Evolutionary conservation across 2,888 invertebrate species (phyloP).

Genomic region (Metalampra italica): DNA sequence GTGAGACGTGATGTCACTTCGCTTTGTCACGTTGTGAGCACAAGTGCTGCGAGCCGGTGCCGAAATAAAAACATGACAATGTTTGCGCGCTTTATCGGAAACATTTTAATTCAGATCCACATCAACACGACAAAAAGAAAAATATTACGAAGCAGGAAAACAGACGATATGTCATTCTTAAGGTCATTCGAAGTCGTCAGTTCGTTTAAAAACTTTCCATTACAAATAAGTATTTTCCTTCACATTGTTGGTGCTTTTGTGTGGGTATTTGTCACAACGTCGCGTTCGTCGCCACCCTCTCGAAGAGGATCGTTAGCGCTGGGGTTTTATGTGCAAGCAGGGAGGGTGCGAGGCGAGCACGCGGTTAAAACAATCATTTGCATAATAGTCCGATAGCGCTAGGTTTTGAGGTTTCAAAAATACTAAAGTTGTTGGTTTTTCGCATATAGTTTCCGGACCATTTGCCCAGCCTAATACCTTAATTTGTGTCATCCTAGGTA

Average conservation of each 20-base stretch:
- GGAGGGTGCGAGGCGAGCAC: neutral
- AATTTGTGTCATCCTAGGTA: no score
- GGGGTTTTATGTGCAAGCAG: neutral
- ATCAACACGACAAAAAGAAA: constrained; percentile 21
- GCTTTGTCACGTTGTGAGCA: constrained; percentile 53
- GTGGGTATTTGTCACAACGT: neutral
- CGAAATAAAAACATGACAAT: constrained; percentile 60
- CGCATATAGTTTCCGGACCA: no score
- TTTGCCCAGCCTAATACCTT: no score
- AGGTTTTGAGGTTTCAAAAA: no score
- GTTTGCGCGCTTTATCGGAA: constrained; percentile 45
- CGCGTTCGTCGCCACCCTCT: neutral
- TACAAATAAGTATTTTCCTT: neutral
- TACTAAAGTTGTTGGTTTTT: no score
- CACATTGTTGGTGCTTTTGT: neutral
- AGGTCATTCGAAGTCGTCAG: neutral
- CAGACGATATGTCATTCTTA: constrained; percentile 1
- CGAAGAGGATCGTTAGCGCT: neutral
- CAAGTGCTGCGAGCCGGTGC: constrained; percentile 41
- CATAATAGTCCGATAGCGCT: no score
- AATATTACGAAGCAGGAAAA: constrained; percentile 13
- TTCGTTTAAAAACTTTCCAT: neutral
- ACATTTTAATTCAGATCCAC: constrained; percentile 25
- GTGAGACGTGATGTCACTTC: constrained; percentile 49
- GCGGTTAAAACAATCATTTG: neutral